Base-by-base conservation (phyloP, 1,140 invertebrate species). In the Mactra quadrangularis region DNA sequence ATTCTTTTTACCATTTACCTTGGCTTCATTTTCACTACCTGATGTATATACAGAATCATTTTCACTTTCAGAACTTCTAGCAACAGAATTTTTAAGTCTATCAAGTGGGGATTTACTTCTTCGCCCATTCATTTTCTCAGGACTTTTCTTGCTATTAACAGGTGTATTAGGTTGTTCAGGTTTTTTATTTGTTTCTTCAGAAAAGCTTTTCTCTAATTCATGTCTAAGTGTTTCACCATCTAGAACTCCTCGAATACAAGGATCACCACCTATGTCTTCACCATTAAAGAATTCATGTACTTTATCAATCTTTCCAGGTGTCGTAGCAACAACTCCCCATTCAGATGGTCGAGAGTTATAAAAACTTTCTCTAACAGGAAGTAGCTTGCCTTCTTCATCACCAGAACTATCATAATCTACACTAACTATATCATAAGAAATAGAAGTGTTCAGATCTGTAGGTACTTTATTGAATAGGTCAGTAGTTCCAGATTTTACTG, bases 261-360 rank as follows among this genome's bases (percentile, higher is more conserved):
- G 77, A 47, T 81, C 77, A 33, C 59, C 64, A 17, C 66, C 38
- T 6, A 31, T 27, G 6, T 52, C 52, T 29, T 70, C 22, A 22
- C 77, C 77, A 19, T 64, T 70, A 35, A 81, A 81, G 27, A 59
- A 81, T 60, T 81, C 77, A 0, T 81, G 77, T 52, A 81, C 71
- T 59, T 60, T 45, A 25, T 81, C 77, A 55, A 81, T 64, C 50
- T 81, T 81, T 31, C 41, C 55, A 41, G 53, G 64, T 31, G 62
- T 81, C 53, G 25, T 31, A 33, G 53, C 47, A 25, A 15, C 15
- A 3, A 47, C 50, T 41, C 35, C 35, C 77, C 77, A 81, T 33
- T 81, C 66, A 47, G 64, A 59, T 6, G 66, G 22, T 55, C 55
- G 22, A 50, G 74, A 35, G n/a, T 64, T 47, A 52, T 76, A 76